Conservation (phyloP, 1,140 invertebrate species). For the Carcinoscorpius rotundicauda region DNA sequence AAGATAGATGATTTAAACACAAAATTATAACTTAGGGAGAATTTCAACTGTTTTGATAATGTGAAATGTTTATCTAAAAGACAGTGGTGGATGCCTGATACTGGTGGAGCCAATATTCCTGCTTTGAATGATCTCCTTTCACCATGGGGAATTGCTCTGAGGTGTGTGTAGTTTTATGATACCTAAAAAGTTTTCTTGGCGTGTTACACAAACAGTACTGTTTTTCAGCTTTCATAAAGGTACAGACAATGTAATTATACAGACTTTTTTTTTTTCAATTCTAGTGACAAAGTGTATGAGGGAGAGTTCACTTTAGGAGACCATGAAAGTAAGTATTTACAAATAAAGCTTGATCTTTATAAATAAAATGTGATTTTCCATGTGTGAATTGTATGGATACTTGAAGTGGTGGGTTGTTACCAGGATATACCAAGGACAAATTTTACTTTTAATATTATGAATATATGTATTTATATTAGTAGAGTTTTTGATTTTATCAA, state of each 20-base stretch:
- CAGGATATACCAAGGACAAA: no score
- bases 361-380: background rate
- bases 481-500: no score
- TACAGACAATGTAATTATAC: background rate
- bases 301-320: constrained; percentile 76
- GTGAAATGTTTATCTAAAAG: constrained; percentile 31
- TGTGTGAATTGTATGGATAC: no score
- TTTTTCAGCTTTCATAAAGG: background rate
- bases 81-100: constrained; percentile 78
- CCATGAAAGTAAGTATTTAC: constrained; percentile 46
- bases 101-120: constrained; percentile 88
- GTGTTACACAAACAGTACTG: no score
- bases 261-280: background rate
- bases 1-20: no score
- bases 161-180: constrained; percentile 23
- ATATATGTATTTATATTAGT: no score
- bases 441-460: no score
- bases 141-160: constrained; percentile 70
- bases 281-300: constrained; percentile 66
- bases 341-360: constrained; percentile 1
- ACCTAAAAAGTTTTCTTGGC: no score
- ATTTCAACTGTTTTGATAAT: no score
- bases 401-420: no score
- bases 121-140: constrained; percentile 79
- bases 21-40: no score